These are phyloP conservation scores for Drosophila cognata DNA, from an alignment of 2,888 invertebrate species.

Conservation along the genomic window DNA sequence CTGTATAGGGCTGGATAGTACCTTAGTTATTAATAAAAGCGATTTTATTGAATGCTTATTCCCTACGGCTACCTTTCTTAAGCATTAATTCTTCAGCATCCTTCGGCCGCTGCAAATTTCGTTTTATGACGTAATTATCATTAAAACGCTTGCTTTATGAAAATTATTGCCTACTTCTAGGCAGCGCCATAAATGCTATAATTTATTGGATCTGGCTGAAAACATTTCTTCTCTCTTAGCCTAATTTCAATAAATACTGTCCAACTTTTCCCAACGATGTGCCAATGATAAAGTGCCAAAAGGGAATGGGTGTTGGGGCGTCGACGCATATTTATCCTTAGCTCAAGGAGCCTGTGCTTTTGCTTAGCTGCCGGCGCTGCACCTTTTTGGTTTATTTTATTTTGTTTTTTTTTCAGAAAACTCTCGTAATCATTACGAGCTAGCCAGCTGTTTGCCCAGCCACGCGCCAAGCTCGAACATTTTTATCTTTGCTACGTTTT, in stretches of 20 bases:
- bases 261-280: constrained; percentile 75
- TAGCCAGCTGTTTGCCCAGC: constrained; percentile 71
- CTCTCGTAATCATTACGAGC: constrained; percentile 74
- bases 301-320: constrained; percentile 35
- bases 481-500: constrained; percentile 50
- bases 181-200: constrained; percentile 52
- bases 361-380: constrained; percentile 37
- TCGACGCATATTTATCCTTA: constrained; percentile 20
- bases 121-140: constrained; percentile 67
- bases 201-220: constrained; percentile 41
- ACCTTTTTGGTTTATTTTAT: constrained; percentile 34
- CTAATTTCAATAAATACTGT: constrained; percentile 67
- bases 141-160: constrained; percentile 4
- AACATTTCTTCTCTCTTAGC: constrained; percentile 19
- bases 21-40: neutral
- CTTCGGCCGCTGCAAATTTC: constrained; percentile 17
- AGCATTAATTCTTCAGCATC: constrained; percentile 41
- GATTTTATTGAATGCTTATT: neutral
- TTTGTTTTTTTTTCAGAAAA: constrained; percentile 41
- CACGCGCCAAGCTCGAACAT: constrained; percentile 40
- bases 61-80: constrained; percentile 13
- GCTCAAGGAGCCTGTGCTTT: constrained; percentile 40
- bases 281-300: constrained; percentile 74
- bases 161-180: constrained; percentile 65
- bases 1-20: neutral